Evolutionary conservation across 2,797 vertebrate species (phyloP).

Genomic region (Emydoidea blandingii): DNA sequence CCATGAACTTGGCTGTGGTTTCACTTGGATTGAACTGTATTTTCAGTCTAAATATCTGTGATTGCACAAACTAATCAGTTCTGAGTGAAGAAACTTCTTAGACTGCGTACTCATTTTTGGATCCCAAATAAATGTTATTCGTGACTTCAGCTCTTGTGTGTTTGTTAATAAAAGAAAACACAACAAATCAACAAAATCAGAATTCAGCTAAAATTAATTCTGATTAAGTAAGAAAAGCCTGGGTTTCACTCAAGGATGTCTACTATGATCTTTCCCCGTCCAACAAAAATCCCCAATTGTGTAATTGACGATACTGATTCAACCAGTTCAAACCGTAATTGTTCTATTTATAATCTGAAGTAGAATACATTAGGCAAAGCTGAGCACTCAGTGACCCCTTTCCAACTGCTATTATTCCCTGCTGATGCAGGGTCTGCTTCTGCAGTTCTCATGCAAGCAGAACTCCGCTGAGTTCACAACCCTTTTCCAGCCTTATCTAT

Average conservation of each 20-base stretch:
- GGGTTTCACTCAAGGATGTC: neutral
- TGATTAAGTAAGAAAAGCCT: neutral
- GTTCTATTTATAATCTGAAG: neutral
- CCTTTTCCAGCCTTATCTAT: neutral
- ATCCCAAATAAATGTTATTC: neutral
- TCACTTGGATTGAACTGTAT: neutral
- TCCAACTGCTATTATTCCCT: neutral
- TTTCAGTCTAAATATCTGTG: neutral
- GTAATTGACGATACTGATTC: neutral
- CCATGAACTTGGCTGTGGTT: neutral
- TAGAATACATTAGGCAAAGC: neutral
- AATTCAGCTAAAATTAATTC: neutral
- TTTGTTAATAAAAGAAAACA: no score
- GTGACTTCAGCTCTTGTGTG: neutral
- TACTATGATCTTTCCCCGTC: neutral
- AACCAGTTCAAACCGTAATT: neutral
- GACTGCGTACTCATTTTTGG: neutral
- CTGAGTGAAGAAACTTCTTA: neutral
- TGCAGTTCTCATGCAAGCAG: neutral
- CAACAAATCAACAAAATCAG: neutral
- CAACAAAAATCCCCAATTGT: neutral
- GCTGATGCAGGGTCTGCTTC: neutral
- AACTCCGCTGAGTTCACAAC: neutral
- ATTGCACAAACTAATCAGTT: neutral
- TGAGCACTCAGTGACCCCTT: constrained; percentile 6